Base-by-base conservation (phyloP, 2,888 invertebrate species). In the Drosophila seclusa region DNA sequence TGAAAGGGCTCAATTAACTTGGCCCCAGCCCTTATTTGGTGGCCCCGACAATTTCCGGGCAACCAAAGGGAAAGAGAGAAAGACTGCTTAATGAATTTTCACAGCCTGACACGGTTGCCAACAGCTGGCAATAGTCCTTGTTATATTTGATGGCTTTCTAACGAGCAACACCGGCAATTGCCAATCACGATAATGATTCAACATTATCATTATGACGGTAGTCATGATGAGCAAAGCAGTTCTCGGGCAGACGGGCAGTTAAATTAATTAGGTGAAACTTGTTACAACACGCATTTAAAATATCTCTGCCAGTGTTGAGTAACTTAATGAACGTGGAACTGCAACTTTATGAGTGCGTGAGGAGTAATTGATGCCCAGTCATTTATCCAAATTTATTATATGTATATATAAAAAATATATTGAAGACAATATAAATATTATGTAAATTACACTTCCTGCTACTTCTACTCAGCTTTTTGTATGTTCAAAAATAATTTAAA, bases 1-100 rank as follows among this genome's bases (percentile, higher is more conserved):
- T 27, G n/a, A 67, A 69, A 62, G 42, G 52, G 55, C 68, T 78
- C 76, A 84, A 79, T 82, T 80, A 82, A 76, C 45, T 62, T 73
- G 60, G 55, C 34, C 60, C 53, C 40, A 29, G 13, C 40, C 0
- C 40, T 31, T 31, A 16, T 42, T 40, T 42, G 16, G 21, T 31
- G 16, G 31, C 57, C 31, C 29, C 55, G 54, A 61, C 63, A 49
- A 54, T 70, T 68, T 71, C 58, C 68, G 57, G 38, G 13, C 18
- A 54, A 32, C 48, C 16, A 27, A 40, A 29, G 27, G 13, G 13
- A 24, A 18, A 16, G 32, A 13, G 10, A 38, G 16, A 27, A 11
- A 34, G 32, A 68, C 10, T 29, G 55, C 58, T 53, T 64, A 68
- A 74, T 72, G 66, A 53, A 83, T 76, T 83, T 76, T 34, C 62